A percentile compares a stretch with the other conserved stretches of the same genome.
These are phyloP conservation scores for Pandemis heparana DNA, from an alignment of 2,888 invertebrate genomes.

Conservation along the genomic window DNA sequence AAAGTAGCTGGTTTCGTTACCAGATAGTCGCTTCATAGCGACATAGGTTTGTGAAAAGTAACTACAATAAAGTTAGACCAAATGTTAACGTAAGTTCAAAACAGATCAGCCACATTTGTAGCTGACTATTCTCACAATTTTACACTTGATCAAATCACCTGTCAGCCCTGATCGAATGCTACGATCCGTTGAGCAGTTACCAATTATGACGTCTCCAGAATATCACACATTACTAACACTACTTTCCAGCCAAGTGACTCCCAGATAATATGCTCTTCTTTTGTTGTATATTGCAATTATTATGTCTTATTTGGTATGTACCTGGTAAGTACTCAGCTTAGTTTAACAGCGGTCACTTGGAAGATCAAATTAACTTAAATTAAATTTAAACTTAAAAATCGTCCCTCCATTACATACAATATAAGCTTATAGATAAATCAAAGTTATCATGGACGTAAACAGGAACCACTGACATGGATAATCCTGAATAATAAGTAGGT, in stretches of 20 bases:
- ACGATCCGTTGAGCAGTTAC: conserved; percentile 9
- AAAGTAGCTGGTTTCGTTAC: too few relatives aligned
- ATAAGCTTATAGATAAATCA: too few relatives aligned
- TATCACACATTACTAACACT: neutral
- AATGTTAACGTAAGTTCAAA: neutral
- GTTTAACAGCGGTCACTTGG: neutral
- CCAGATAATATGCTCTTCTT: neutral
- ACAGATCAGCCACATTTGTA: neutral
- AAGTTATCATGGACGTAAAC: neutral
- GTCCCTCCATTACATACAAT: too few relatives aligned
- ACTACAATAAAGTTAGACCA: neutral
- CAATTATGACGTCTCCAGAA: neutral
- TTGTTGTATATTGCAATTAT: neutral
- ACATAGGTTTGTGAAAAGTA: neutral
- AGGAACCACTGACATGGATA: conserved; percentile 4
- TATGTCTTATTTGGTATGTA: neutral
- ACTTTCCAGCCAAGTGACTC: conserved; percentile 10
- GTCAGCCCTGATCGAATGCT: neutral
- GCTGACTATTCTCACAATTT: neutral
- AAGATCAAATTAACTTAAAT: neutral
- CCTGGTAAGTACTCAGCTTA: too few relatives aligned
- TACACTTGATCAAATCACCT: conserved; percentile 19
- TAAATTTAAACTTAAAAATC: too few relatives aligned
- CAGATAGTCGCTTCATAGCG: too few relatives aligned
- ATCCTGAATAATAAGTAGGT: neutral